These are phyloP conservation scores for Xenopus tropicalis DNA, from an alignment of 2,113 vertebrate species.

Conservation along the genomic window UCB_Xtro_10.0 CM004444.2:29000501-29001000, in stretches of 20 bases:
- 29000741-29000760: constrained; percentile 86
- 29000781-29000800: constrained; percentile 68
- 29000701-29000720: constrained; percentile 78
- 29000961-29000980: constrained; percentile 84
- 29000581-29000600: constrained; percentile 69
- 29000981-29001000: constrained; percentile 63
- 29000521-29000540: constrained; percentile 54
- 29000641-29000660: constrained; percentile 64
- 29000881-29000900: constrained; percentile 69
- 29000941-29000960: constrained; percentile 88
- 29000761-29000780: constrained; percentile 84
- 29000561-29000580: constrained; percentile 77
- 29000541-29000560: constrained; percentile 93
- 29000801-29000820: constrained; percentile 76
- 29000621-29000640: constrained; percentile 59
- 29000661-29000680: constrained; percentile 67
- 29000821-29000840: constrained; percentile 92
- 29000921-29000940: constrained; percentile 80
- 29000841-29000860: constrained; percentile 85
- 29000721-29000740: constrained; percentile 88
- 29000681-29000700: constrained; percentile 42
- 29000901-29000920: constrained; percentile 89
- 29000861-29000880: constrained; percentile 79
- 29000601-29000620: constrained; percentile 47
- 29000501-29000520: too few species aligned